These are phyloP conservation scores for Enteromius treurensis DNA, from an alignment of 2,797 vertebrate species.

Conservation along the genomic window DNA sequence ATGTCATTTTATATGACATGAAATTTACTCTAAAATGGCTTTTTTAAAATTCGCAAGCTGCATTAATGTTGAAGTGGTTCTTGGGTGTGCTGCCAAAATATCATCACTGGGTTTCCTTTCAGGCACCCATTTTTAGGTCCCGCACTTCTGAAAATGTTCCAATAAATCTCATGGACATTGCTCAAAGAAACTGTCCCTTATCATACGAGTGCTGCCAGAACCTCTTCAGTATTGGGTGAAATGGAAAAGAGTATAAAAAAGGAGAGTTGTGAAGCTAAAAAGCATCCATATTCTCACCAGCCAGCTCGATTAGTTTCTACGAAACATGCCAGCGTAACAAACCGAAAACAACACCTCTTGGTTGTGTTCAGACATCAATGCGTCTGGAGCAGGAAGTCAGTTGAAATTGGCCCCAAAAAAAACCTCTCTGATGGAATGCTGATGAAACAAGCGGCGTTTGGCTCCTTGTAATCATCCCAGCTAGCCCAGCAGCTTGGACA, in stretches of 20 bases:
- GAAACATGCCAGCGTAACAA: constrained; percentile 31
- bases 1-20: constrained; percentile 36
- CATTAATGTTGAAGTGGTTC: constrained; percentile 34
- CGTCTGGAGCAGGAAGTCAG: constrained; percentile 52
- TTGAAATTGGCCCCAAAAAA: constrained; percentile 24
- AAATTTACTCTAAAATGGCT: constrained; percentile 33
- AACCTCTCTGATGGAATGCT: constrained; percentile 26
- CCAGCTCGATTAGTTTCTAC: constrained; percentile 13
- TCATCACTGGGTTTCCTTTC: constrained; percentile 31
- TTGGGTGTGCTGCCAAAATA: constrained; percentile 41
- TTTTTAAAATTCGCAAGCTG: constrained; percentile 38
- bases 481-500: constrained; percentile 46
- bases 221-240: constrained; percentile 37
- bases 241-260: constrained; percentile 19
- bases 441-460: constrained; percentile 43
- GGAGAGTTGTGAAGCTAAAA: constrained; percentile 33
- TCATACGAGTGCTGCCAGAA: constrained; percentile 44
- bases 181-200: constrained; percentile 35
- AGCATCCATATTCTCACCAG: constrained; percentile 23
- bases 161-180: constrained; percentile 45
- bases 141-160: constrained; percentile 45
- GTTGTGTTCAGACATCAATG: constrained; percentile 50
- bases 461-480: constrained; percentile 48
- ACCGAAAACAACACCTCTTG: constrained; percentile 43
- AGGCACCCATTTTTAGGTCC: constrained; percentile 38